phyloP scores from a whole-genome alignment of 2,113 vertebrate species.

The Sphaerodactylus townsendi region DNA sequence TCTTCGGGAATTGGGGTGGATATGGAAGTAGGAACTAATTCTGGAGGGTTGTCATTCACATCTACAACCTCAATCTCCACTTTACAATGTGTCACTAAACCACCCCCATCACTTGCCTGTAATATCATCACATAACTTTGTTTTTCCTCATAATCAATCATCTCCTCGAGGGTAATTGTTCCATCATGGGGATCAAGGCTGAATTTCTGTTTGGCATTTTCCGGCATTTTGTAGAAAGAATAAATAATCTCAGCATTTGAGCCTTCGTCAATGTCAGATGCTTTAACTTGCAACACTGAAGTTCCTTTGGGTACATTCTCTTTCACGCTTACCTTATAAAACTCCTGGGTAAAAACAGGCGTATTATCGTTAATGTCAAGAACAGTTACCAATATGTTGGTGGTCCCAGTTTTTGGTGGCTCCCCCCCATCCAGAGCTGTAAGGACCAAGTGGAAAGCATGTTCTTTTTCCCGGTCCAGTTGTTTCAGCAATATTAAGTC shows the following conservation, averaged over 20 bases:
- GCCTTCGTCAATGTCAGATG: conserved; percentile 78
- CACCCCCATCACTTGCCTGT: conserved; percentile 75
- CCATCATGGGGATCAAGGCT: conserved; percentile 68
- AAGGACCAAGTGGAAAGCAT: conserved; percentile 48
- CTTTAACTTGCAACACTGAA: conserved; percentile 63
- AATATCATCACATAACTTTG: conserved; percentile 68
- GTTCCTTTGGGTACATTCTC: conserved; percentile 69
- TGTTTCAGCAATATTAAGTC: conserved; percentile 68
- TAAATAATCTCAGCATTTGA: conserved; percentile 76
- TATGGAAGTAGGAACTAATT: conserved; percentile 68
- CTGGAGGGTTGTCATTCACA: conserved; percentile 76
- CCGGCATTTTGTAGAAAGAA: conserved; percentile 60
- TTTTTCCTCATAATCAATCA: conserved; percentile 75
- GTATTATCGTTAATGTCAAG: conserved; percentile 62
- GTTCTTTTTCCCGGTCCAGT: conserved; percentile 70
- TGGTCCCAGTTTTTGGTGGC: conserved; percentile 46
- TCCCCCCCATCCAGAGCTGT: conserved; percentile 63
- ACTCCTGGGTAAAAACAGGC: conserved; percentile 34
- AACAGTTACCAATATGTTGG: conserved; percentile 55
- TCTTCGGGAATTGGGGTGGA: conserved; percentile 55
- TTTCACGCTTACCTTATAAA: conserved; percentile 58
- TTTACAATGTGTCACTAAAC: conserved; percentile 65
- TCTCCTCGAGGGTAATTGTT: conserved; percentile 63
- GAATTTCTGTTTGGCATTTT: conserved; percentile 63
- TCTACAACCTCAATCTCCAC: conserved; percentile 75